These are phyloP conservation scores for Cariama cristata DNA, from an alignment of 2,113 vertebrate genomes.

Conservation along the genomic window DNA sequence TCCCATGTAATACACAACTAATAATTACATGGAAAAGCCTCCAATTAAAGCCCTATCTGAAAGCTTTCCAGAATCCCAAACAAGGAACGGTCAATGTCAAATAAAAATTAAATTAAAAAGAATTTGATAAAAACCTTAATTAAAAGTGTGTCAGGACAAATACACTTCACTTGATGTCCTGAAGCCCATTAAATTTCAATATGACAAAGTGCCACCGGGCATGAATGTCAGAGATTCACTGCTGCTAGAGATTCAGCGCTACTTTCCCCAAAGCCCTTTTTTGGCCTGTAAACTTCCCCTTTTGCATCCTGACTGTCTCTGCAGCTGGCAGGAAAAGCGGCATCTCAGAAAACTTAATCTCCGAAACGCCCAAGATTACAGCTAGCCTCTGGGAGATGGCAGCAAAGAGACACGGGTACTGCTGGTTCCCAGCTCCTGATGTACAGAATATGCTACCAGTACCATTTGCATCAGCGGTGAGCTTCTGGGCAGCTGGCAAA, in stretches of 20 bases:
- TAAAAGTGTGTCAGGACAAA: constrained; percentile 52
- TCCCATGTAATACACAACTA: constrained; percentile 5
- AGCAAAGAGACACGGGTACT: not conserved
- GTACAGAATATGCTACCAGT: not conserved
- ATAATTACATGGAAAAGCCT: constrained; percentile 33
- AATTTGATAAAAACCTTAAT: constrained; percentile 33
- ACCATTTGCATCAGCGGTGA: not conserved
- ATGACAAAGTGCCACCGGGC: not conserved
- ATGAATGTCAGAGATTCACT: not conserved
- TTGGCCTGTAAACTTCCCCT: not conserved
- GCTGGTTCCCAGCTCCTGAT: not conserved
- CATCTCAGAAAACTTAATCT: not conserved
- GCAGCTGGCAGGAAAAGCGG: not conserved
- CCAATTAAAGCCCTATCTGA: constrained; percentile 19
- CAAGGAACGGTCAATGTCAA: not conserved
- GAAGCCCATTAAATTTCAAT: constrained; percentile 9
- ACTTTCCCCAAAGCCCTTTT: not conserved
- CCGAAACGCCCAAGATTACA: not conserved
- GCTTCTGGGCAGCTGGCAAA: not conserved
- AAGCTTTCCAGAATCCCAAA: constrained; percentile 10
- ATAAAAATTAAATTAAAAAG: constrained; percentile 8
- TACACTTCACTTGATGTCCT: not conserved
- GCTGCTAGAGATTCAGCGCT: not conserved
- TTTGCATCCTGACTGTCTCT: not conserved
- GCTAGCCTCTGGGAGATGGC: not conserved